Percentiles rank a stretch among this genome's conserved stretches.
Conservation (phyloP, 2,888 invertebrate genomes). For the Endomychus coccineus region DNA sequence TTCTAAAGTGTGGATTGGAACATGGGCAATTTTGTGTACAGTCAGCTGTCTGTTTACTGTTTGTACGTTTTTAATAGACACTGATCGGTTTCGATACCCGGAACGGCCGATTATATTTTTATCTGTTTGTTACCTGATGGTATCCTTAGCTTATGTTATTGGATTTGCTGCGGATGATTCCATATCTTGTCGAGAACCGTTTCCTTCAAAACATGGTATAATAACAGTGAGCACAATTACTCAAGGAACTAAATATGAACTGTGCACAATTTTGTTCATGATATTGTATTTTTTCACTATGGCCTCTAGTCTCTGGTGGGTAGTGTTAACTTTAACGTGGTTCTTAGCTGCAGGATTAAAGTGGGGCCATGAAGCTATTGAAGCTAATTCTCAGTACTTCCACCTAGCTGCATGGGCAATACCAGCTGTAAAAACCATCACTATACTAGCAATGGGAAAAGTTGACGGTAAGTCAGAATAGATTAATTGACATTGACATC, state of each 20-base stretch:
- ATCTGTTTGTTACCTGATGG: constrained; percentile 92
- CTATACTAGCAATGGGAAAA: constrained; percentile 89
- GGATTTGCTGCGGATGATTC: constrained; percentile 77
- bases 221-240: constrained; percentile 78
- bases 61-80: constrained; percentile 89
- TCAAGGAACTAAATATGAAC: constrained; percentile 76
- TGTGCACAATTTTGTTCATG: constrained; percentile 94
- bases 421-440: constrained; percentile 92
- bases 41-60: constrained; percentile 88
- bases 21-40: constrained; percentile 86
- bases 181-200: constrained; percentile 77
- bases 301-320: constrained; percentile 98
- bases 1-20: constrained; percentile 85
- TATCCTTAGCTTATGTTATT: constrained; percentile 84
- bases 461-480: constrained; percentile 92
- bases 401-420: constrained; percentile 98
- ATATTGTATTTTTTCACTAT: constrained; percentile 92
- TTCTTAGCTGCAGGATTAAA: constrained; percentile 93
- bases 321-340: constrained; percentile 92
- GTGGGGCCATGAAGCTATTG: constrained; percentile 98
- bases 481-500: too few relatives aligned
- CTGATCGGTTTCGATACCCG: constrained; percentile 92
- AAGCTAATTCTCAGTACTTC: constrained; percentile 94
- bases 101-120: constrained; percentile 96
- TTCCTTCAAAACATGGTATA: constrained; percentile 62